A percentile compares a stretch with the other conserved stretches of the same genome.
Evolutionary conservation across 2,888 invertebrate species (phyloP).

Genomic region (Petrolisthes manimaculis): DNA sequence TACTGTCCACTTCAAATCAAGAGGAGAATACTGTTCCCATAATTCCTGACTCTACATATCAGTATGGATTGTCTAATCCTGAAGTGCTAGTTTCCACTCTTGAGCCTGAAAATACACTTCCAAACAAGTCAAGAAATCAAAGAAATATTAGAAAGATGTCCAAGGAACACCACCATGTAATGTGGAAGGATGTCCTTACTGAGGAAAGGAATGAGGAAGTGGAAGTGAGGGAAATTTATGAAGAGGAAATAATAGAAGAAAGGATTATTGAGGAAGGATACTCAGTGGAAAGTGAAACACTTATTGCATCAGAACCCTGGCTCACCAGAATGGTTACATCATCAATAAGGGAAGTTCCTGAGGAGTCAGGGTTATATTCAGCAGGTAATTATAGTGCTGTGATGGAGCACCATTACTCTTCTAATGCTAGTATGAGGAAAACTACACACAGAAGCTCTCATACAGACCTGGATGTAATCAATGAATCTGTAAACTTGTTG

Average conservation of each 20-base stretch:
- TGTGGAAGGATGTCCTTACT: conserved; percentile 42
- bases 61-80: no score
- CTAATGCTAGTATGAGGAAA: background rate
- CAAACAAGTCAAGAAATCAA: background rate
- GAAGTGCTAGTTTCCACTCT: conserved; percentile 21
- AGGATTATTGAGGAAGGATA: background rate
- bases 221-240: conserved; percentile 1
- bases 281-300: background rate
- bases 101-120: background rate
- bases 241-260: conserved; percentile 23
- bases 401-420: background rate
- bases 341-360: background rate
- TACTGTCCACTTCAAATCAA: conserved; percentile 31
- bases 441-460: background rate
- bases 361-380: background rate
- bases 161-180: conserved; percentile 20
- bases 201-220: conserved; percentile 18
- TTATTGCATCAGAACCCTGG: background rate
- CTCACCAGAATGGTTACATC: background rate
- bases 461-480: no score
- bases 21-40: background rate
- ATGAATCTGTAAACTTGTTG: background rate
- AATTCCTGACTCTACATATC: conserved; percentile 9
- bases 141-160: background rate
- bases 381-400: background rate